These are phyloP conservation scores for Coendou prehensilis DNA, from an alignment of 2,797 vertebrate genomes.

Conservation along the genomic window DNA sequence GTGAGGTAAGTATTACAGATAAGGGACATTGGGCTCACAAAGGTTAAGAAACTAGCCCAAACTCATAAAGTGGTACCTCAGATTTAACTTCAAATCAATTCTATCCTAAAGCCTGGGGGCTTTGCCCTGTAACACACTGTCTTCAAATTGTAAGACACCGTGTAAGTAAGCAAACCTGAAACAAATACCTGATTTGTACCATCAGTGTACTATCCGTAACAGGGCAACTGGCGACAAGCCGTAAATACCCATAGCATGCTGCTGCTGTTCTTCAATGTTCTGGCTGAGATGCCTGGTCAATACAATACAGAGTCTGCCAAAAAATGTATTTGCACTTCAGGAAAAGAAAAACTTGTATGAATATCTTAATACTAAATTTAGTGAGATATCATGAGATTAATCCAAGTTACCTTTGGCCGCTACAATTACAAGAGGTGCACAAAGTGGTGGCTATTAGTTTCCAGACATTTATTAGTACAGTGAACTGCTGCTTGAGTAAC, in stretches of 20 bases:
- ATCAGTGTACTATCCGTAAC: not conserved
- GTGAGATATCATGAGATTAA: not conserved
- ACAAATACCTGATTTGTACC: not conserved
- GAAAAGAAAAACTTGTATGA: not conserved
- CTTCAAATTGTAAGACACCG: not conserved
- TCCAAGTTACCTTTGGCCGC: not conserved
- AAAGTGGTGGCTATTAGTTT: not conserved
- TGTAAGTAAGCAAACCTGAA: not conserved
- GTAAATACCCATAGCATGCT: rapidly evolving
- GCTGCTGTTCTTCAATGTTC: not conserved
- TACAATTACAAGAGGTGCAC: not conserved
- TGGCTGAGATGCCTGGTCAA: not conserved
- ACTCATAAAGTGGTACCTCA: not conserved
- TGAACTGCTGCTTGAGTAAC: not conserved
- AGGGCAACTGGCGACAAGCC: rapidly evolving
- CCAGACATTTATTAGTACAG: not conserved
- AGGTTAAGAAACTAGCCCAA: not conserved
- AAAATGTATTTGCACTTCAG: not conserved
- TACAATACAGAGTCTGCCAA: not conserved
- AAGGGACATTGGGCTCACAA: not conserved
- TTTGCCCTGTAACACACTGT: not conserved
- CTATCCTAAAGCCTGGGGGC: not conserved
- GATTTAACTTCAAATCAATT: not conserved
- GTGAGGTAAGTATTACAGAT: not conserved
- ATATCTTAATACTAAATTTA: not conserved